Conservation (phyloP, 1,140 invertebrate genomes). For the Philopotamus ludificatus region DNA sequence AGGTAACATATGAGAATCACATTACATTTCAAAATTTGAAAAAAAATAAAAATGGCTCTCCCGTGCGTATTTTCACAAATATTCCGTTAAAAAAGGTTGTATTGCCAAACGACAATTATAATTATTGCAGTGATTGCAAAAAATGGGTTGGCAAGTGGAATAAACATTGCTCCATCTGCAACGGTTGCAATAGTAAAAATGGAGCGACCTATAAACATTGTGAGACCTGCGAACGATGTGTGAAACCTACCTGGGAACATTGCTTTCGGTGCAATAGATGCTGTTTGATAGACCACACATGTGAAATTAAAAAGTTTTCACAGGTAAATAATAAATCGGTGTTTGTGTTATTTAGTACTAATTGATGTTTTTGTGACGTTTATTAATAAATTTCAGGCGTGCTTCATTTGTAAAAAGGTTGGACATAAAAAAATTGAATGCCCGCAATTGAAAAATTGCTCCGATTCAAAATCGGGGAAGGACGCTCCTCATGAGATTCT, state of each 20-base stretch:
- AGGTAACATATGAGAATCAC: constrained; percentile 70
- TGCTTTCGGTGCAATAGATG: constrained; percentile 71
- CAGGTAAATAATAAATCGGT: constrained; percentile 43
- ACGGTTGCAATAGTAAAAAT: constrained; percentile 77
- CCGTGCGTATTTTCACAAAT: constrained; percentile 85
- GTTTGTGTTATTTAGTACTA: not conserved
- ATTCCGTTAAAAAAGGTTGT: constrained; percentile 60
- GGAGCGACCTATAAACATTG: constrained; percentile 79
- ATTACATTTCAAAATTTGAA: constrained; percentile 61
- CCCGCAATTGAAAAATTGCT: constrained; percentile 33
- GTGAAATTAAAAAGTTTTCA: constrained; percentile 54
- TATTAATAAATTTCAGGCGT: constrained; percentile 48
- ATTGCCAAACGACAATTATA: constrained; percentile 68
- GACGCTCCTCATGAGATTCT: too few species aligned
- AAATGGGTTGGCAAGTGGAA: constrained; percentile 71
- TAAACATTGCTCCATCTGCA: constrained; percentile 73
- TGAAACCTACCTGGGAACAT: constrained; percentile 81
- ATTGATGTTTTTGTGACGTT: not conserved
- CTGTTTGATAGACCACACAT: constrained; percentile 61
- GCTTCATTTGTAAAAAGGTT: constrained; percentile 50
- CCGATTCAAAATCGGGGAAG: not conserved
- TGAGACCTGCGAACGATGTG: constrained; percentile 71
- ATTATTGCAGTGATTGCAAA: constrained; percentile 69
- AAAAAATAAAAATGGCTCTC: constrained; percentile 63
- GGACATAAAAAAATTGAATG: constrained; percentile 52